Evolutionary conservation across 2,113 vertebrate species (phyloP).

Genomic region (Platycercus adscitus): DNA sequence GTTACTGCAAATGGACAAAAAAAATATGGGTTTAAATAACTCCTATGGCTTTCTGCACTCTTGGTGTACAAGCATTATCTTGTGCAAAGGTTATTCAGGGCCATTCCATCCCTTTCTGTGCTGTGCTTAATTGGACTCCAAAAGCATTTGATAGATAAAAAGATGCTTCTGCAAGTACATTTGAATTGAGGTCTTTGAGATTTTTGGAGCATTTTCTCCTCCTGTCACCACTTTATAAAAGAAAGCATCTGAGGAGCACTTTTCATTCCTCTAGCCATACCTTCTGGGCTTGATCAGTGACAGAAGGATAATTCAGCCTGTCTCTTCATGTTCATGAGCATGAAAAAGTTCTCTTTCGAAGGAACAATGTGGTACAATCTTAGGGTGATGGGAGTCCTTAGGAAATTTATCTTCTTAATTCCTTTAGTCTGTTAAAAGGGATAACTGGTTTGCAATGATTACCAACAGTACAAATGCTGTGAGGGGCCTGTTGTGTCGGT

Average conservation of each 20-base stretch:
- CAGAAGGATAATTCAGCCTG: neutral
- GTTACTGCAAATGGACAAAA: constrained; percentile 28
- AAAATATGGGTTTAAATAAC: constrained; percentile 49
- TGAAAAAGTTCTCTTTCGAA: neutral
- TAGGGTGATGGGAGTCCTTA: neutral
- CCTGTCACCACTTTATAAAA: neutral
- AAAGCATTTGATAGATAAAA: constrained; percentile 1
- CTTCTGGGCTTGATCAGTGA: neutral
- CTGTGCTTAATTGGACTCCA: constrained; percentile 38
- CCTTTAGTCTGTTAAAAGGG: neutral
- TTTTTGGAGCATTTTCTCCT: neutral
- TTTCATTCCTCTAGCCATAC: neutral
- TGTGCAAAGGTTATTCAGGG: constrained; percentile 18
- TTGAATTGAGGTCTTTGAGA: neutral
- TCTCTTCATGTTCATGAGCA: neutral
- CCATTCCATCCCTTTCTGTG: neutral
- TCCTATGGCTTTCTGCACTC: neutral
- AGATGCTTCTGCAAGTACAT: neutral
- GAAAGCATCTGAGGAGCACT: neutral
- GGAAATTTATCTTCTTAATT: neutral
- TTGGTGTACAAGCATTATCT: neutral
- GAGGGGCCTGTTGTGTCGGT: neutral
- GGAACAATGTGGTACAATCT: fast-evolving
- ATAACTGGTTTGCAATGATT: neutral
- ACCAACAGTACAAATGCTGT: neutral